Conservation (phyloP, 2,797 vertebrate genomes). For the Labroides dimidiatus region DNA sequence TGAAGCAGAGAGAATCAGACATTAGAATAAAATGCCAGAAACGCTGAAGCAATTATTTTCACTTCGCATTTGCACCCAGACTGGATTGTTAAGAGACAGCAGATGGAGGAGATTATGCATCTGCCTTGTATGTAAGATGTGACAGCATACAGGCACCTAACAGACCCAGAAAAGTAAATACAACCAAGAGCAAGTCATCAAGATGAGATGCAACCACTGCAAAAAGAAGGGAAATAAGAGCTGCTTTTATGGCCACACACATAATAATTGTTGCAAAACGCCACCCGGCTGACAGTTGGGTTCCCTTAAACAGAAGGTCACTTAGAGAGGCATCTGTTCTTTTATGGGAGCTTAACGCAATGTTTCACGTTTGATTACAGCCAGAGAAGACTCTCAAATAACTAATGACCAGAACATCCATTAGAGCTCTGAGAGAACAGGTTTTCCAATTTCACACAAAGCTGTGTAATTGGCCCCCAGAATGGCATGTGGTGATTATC, state of each 20-base stretch:
- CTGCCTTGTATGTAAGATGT: slow-evolving; percentile 47
- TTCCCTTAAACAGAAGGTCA: slow-evolving; percentile 96
- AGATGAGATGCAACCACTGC: slow-evolving; percentile 75
- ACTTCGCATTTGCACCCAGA: slow-evolving; percentile 26
- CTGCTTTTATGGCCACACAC: slow-evolving; percentile 69
- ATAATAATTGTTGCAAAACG: slow-evolving; percentile 78
- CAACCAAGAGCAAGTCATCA: slow-evolving; percentile 74
- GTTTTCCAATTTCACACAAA: slow-evolving; percentile 93
- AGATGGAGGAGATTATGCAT: slow-evolving; percentile 48
- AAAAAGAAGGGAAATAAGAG: slow-evolving; percentile 61
- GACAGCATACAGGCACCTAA: slow-evolving; percentile 41
- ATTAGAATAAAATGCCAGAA: slow-evolving; percentile 24
- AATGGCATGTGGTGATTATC: slow-evolving; percentile 85
- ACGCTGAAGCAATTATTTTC: not conserved
- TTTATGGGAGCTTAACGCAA: slow-evolving; percentile 96
- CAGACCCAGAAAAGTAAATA: slow-evolving; percentile 72
- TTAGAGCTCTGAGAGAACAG: slow-evolving; percentile 93
- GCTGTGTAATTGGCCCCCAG: slow-evolving; percentile 85
- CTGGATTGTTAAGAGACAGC: slow-evolving; percentile 13
- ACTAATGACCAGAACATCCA: slow-evolving; percentile 98
- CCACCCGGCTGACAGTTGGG: slow-evolving; percentile 88
- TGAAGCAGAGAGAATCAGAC: slow-evolving; percentile 46
- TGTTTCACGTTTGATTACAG: slow-evolving; percentile 98
- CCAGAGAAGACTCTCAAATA: slow-evolving; percentile 95
- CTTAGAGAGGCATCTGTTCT: slow-evolving; percentile 97